Base-by-base conservation (phyloP, 2,113 vertebrate species). In the Tupaia tana region DNA sequence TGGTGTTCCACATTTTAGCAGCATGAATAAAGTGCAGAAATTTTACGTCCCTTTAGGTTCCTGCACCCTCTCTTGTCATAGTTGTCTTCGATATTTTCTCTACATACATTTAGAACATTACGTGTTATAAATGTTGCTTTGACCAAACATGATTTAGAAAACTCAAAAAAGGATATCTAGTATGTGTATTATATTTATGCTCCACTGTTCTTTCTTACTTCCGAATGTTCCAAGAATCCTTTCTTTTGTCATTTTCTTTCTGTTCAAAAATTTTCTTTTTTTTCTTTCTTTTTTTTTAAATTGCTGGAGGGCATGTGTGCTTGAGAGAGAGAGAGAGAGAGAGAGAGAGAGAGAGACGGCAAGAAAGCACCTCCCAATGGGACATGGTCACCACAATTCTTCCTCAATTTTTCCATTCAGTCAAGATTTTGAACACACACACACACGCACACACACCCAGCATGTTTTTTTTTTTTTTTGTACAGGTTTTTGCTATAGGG, bases 41-140 rank as follows among this genome's bases (percentile, higher is more conserved):
- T 1, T 34, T 83, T 71, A 31, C 19, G 20, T 85, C 25, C 18
- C 43, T 56, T 64, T 71, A n/a, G 16, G 8, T 89, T 77, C 56
- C 9, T 78, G 83, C 27, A 82, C 24, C 19, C 29, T 73, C 64
- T 27, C 56, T 96, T 91, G 25, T 86, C 93, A 66, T 75, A 89
- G 85, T 75, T 71, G 29, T 29, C 14, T 87, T 83, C 77, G 66
- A 69, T 69, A 82, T 92, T 96, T 82, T 56, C 31, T 75, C 14
- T 78, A n/a, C 2, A 52, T 64, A 58, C 12, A 43, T 81, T 86
- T 94, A 77, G 71, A 93, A 34, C 12, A 61, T 43, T 31, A 79
- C 64, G 59, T 34, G 20, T 91, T 73, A 22, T 34, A 73, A 59
- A 29, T 80, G 89, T 93, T 97, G 58, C 22, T 82, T 95, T 54